Conservation (phyloP, 2,888 invertebrate species). For the Eledona agricola region DNA sequence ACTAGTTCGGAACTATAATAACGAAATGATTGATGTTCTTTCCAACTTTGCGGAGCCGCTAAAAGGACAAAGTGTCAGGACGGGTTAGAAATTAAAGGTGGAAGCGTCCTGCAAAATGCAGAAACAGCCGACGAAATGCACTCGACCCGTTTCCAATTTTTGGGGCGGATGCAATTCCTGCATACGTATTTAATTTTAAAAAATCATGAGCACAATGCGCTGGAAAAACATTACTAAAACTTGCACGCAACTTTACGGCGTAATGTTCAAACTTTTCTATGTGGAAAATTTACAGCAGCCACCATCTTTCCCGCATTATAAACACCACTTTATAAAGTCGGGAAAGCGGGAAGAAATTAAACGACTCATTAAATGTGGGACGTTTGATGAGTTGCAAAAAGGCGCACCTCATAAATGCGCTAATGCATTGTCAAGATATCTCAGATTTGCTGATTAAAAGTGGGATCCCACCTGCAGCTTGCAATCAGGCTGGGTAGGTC, state of each 20-base stretch:
- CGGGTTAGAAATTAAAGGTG: slow-evolving; percentile 3
- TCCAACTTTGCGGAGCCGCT: slow-evolving; percentile 26
- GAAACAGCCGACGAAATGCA: too few relatives aligned
- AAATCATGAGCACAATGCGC: too few relatives aligned
- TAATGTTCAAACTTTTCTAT: slow-evolving; percentile 14
- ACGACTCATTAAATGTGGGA: slow-evolving; percentile 6
- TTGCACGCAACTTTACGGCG: slow-evolving; percentile 14
- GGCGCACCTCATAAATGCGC: too few relatives aligned
- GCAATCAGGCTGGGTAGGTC: slow-evolving; percentile 22
- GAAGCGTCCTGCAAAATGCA: too few relatives aligned
- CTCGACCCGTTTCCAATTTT: too few relatives aligned
- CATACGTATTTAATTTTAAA: too few relatives aligned
- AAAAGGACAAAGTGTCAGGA: slow-evolving; percentile 20
- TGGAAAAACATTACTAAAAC: slow-evolving; percentile 1
- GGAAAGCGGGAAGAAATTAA: slow-evolving; percentile 13
- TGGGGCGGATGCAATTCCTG: too few relatives aligned
- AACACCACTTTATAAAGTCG: slow-evolving; percentile 14
- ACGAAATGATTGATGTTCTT: slow-evolving; percentile 32
- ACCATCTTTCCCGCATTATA: slow-evolving; percentile 14
- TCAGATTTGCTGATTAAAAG: slow-evolving; percentile 17
- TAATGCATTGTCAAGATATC: slow-evolving; percentile 27
- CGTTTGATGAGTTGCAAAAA: too few relatives aligned
- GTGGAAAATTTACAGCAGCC: slow-evolving; percentile 11
- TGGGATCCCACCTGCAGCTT: slow-evolving; percentile 19
- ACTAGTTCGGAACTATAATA: slow-evolving; percentile 20